A percentile compares a stretch with the other conserved stretches of the same genome.
phyloP scores from a whole-genome alignment of 2,888 invertebrate species.

The Amphipoea lucens region DNA sequence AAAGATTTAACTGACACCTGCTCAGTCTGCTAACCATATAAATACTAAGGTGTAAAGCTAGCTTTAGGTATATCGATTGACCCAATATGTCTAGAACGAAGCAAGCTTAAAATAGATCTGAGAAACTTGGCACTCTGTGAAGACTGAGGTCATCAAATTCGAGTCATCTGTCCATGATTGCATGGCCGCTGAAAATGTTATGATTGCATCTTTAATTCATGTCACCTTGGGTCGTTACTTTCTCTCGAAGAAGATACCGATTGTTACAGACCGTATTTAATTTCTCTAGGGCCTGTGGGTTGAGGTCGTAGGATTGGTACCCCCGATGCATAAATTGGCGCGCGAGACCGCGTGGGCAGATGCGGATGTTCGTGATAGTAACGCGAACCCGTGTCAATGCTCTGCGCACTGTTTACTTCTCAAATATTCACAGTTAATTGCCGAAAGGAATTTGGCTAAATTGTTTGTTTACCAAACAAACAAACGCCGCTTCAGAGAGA shows the following conservation, averaged over 20 bases:
- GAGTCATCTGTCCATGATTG: conserved; percentile 53
- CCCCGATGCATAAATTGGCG: conserved; percentile 80
- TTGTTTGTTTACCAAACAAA: conserved; percentile 48
- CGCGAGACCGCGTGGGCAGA: conserved; percentile 81
- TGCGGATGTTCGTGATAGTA: conserved; percentile 84
- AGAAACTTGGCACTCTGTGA: conserved; percentile 77
- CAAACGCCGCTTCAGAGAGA: conserved; percentile 6
- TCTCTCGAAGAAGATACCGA: conserved; percentile 50
- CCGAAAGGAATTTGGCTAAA: conserved; percentile 50
- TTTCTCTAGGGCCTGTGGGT: conserved; percentile 76
- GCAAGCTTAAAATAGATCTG: conserved; percentile 74
- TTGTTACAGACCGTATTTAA: conserved; percentile 45
- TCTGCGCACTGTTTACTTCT: conserved; percentile 69
- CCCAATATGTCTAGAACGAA: conserved; percentile 56
- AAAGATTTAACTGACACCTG: conserved; percentile 51
- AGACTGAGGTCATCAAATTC: conserved; percentile 73
- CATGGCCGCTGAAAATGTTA: conserved; percentile 37
- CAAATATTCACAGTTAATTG: conserved; percentile 66
- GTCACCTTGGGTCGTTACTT: conserved; percentile 46
- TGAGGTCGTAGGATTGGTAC: conserved; percentile 77
- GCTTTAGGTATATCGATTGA: conserved; percentile 42
- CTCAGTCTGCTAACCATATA: conserved; percentile 8
- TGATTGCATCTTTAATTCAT: conserved; percentile 49
- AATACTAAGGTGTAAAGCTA: conserved; percentile 41
- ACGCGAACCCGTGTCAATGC: conserved; percentile 80